Evolutionary conservation across 2,797 vertebrate species (phyloP), one percentile per base, ranked within the genome.

Genomic region (Syngnathus rostellatus): DNA sequence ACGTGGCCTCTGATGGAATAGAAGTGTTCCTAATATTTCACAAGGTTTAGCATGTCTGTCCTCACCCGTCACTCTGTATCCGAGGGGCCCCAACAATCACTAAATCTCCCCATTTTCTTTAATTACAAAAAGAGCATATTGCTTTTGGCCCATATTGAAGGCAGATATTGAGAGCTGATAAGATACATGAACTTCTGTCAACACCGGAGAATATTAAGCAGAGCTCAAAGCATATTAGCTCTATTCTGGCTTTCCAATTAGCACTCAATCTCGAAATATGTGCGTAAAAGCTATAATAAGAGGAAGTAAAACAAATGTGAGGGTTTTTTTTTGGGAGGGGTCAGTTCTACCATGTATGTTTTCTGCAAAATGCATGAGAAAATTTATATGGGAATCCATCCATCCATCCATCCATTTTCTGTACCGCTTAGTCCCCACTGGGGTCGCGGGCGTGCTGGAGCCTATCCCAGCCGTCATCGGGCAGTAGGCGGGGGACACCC

Each of bases 151-250:
- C 85, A 85, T 89, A 88, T 88, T 88, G 87, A 89, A 86, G 85
- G 85, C 81, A 85, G 88, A 92, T 92, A 92, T 89, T 89, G 87
- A 90, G 87, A 89, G 80, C 81, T 91, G 91, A 93, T 92, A 91
- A 90, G 87, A 91, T 89, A 87, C 84, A 90, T 87, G 89, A 90
- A 90, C 85, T 83, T 90, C 91, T 91, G 89, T 93, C 92, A 92
- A 83, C 92, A 78, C 90, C 79, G 73, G 68, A 61, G 83, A 79
- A 90, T 93, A 93, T 92, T 91, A 90, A 83, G 78, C 62, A 69
- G 72, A 81, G 83, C 82, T 86, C 86, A 80, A 84, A 85, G 88
- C 82, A 85, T 77, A 86, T 88, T 87, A 88, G 90, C 84, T 86
- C 80, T 74, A 81, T 77, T 86, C 78, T 83, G 70, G 77, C 84